These are phyloP conservation scores for Perca fluviatilis DNA, from an alignment of 2,113 vertebrate genomes.

Conservation along the genomic window DNA sequence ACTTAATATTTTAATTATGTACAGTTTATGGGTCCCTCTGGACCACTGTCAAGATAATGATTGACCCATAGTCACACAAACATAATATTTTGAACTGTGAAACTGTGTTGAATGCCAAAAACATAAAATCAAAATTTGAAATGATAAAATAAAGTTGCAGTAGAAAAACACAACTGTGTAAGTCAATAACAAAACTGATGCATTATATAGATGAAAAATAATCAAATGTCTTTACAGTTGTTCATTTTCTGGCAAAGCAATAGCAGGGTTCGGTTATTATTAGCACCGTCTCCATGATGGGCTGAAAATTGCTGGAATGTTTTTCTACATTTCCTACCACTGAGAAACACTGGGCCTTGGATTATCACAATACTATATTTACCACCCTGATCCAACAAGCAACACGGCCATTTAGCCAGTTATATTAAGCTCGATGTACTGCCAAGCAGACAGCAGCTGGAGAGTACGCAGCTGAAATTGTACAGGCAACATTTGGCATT, in stretches of 20 bases:
- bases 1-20: constrained; percentile 2
- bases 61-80: not conserved
- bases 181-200: not conserved
- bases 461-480: constrained; percentile 56
- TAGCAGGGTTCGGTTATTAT: constrained; percentile 25
- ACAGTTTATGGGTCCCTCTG: not conserved
- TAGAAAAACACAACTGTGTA: not conserved
- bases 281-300: constrained; percentile 27
- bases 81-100: not conserved
- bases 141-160: not conserved
- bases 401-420: constrained; percentile 53
- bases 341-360: constrained; percentile 44
- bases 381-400: constrained; percentile 58
- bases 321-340: constrained; percentile 44
- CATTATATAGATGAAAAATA: not conserved
- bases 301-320: constrained; percentile 6
- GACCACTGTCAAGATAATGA: constrained; percentile 4
- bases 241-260: not conserved
- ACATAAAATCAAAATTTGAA: not conserved
- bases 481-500: constrained; percentile 68
- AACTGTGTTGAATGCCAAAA: not conserved
- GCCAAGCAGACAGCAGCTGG: constrained; percentile 74
- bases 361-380: constrained; percentile 58
- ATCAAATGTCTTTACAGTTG: not conserved
- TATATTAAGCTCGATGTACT: constrained; percentile 42